phyloP scores from a whole-genome alignment of 2,113 vertebrate genomes.

The Fukomys damarensis region DNA sequence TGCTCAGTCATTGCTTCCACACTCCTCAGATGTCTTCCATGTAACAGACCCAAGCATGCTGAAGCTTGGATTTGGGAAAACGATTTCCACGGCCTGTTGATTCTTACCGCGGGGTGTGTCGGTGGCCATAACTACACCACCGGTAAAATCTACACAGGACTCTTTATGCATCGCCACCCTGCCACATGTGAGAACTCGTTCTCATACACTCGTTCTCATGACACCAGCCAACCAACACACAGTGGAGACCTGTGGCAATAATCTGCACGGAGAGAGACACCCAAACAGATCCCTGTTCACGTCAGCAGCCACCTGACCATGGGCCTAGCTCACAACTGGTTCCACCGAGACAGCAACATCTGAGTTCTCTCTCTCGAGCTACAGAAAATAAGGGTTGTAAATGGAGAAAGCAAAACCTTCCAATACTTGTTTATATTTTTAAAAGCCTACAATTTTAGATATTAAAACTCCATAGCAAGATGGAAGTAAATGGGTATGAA shows the following conservation, averaged over 20 bases:
- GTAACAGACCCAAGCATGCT: not conserved
- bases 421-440: not conserved
- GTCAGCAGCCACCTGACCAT: not conserved
- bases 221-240: not conserved
- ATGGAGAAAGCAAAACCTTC: not conserved
- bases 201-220: not conserved
- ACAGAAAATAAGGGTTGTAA: not conserved
- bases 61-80: not conserved
- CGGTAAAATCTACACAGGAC: not conserved
- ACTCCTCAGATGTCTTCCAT: not conserved
- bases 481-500: not conserved
- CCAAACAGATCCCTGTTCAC: not conserved
- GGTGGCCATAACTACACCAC: not conserved
- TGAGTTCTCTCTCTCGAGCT: not conserved
- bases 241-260: not conserved
- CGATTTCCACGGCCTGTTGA: not conserved
- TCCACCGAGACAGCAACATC: not conserved
- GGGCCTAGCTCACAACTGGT: not conserved
- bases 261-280: not conserved
- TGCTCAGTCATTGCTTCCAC: not conserved
- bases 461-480: not conserved
- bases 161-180: not conserved
- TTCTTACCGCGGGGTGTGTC: not conserved
- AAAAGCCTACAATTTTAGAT: not conserved
- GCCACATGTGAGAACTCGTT: not conserved